A percentile compares a stretch with the other conserved stretches of the same genome.
Conservation (phyloP, 2,888 invertebrate species). For the Drosophila lutescens region DNA sequence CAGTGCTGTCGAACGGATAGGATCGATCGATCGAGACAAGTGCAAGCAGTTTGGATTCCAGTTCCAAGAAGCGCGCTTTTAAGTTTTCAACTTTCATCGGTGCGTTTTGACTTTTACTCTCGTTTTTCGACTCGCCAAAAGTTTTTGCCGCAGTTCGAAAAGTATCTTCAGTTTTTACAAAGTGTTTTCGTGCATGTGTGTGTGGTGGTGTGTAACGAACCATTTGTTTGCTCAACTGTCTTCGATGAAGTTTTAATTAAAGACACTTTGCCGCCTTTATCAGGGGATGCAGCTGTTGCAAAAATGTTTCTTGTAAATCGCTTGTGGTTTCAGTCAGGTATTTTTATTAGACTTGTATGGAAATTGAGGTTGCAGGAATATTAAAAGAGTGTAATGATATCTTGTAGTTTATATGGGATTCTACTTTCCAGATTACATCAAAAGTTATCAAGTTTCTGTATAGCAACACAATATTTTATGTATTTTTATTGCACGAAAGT, state of each 20-base stretch:
- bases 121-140: constrained; percentile 19
- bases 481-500: not conserved
- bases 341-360: too few species aligned
- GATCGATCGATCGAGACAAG: constrained; percentile 28
- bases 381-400: too few species aligned
- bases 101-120: constrained; percentile 51
- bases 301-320: not conserved
- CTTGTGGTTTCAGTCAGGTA: not conserved
- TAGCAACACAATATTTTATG: not conserved
- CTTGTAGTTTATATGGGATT: too few species aligned
- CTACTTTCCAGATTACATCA: too few species aligned
- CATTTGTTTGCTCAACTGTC: constrained; percentile 61
- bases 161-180: constrained; percentile 3
- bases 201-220: constrained; percentile 47
- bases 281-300: constrained; percentile 9
- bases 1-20: constrained; percentile 30
- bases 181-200: constrained; percentile 26
- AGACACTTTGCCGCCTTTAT: constrained; percentile 27
- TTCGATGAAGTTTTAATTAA: constrained; percentile 54
- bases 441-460: not conserved
- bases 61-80: constrained; percentile 28
- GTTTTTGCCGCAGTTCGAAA: constrained; percentile 19
- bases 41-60: constrained; percentile 39
- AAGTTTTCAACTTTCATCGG: constrained; percentile 42
- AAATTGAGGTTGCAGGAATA: too few species aligned